Evolutionary conservation across 2,888 invertebrate genomes (phyloP).

Genomic region (Synanthedon vespiformis): DNA sequence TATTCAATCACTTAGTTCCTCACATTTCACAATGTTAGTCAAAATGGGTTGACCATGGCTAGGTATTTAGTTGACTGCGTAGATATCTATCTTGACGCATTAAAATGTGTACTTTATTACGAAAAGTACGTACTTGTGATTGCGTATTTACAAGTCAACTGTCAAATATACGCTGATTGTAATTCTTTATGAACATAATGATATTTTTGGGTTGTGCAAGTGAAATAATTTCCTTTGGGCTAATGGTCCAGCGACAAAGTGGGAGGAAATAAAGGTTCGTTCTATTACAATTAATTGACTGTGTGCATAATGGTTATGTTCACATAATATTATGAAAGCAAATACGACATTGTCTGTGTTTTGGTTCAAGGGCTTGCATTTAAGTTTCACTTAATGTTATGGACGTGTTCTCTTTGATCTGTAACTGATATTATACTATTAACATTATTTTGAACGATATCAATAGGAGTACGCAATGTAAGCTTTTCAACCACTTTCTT

Average conservation of each 20-base stretch:
- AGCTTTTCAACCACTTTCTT: no score
- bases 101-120: constrained; percentile 18
- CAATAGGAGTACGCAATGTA: no score
- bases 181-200: constrained; percentile 7
- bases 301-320: constrained; percentile 1
- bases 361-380: constrained; percentile 9
- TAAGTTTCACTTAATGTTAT: constrained; percentile 1
- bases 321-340: constrained; percentile 5
- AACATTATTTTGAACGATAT: no score
- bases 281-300: constrained; percentile 6
- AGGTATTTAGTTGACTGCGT: constrained; percentile 11
- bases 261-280: constrained; percentile 8
- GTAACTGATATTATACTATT: no score
- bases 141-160: constrained; percentile 9
- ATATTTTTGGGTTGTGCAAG: constrained; percentile 11
- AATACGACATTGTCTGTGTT: constrained; percentile 5
- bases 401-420: no score
- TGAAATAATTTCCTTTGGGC: constrained; percentile 5
- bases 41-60: constrained; percentile 11
- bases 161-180: constrained; percentile 6
- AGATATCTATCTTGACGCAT: constrained; percentile 14
- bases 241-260: constrained; percentile 7
- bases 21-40: constrained; percentile 27
- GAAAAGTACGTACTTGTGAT: constrained; percentile 12
- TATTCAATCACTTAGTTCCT: constrained; percentile 19